Conservation (phyloP, 92 coral and sea anemone species). For the Siderastrea radians region DNA sequence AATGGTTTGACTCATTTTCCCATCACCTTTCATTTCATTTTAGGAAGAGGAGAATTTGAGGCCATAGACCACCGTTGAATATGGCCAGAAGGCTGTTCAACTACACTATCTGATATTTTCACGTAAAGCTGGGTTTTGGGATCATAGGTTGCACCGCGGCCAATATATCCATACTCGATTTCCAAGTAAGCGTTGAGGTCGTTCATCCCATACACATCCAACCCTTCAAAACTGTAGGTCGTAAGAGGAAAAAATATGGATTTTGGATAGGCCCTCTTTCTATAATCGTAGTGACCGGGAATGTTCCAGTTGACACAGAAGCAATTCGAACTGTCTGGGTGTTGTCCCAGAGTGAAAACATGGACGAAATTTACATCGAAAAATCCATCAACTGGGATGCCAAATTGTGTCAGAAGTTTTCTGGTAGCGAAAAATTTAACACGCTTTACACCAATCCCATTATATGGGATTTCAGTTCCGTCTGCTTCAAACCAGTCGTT, state of each 20-base stretch:
- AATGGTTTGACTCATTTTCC: no score
- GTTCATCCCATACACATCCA: slow-evolving; percentile 41
- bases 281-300: slow-evolving; percentile 47
- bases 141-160: slow-evolving; percentile 55
- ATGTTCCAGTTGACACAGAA: slow-evolving; percentile 52
- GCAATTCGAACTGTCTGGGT: slow-evolving; percentile 25
- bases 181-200: slow-evolving; percentile 44
- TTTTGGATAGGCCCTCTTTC: slow-evolving; percentile 45
- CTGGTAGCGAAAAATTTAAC: slow-evolving; percentile 23
- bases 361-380: slow-evolving; percentile 13
- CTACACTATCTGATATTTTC: slow-evolving; percentile 33
- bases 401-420: slow-evolving; percentile 17
- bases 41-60: no score
- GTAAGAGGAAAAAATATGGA: slow-evolving; percentile 32
- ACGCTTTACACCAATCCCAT: slow-evolving; percentile 34
- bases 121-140: slow-evolving; percentile 32
- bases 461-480: slow-evolving; percentile 27
- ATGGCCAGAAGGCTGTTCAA: slow-evolving; percentile 1
- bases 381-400: background rate
- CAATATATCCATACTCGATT: slow-evolving; percentile 53
- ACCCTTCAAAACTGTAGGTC: slow-evolving; percentile 43
- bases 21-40: no score
- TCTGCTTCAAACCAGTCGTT: slow-evolving; percentile 29
- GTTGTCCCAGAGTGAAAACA: slow-evolving; percentile 45
- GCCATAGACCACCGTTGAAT: no score